These are phyloP conservation scores for Leistus spinibarbis DNA, from an alignment of 2,888 invertebrate species.

Conservation along the genomic window DNA sequence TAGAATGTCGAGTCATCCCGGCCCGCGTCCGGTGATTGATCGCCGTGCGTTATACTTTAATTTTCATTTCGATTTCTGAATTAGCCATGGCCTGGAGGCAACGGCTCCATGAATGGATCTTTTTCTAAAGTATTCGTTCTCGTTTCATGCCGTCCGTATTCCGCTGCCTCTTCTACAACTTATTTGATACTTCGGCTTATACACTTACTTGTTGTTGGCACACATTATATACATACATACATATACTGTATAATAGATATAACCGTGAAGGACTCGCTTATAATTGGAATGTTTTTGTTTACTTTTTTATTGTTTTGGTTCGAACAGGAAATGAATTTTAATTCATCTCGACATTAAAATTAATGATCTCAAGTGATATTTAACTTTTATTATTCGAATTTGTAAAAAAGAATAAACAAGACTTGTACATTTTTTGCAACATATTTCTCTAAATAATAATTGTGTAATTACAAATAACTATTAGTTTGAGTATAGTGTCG, in stretches of 20 bases:
- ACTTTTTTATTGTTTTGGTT: slow-evolving; percentile 10
- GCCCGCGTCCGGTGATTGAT: slow-evolving; percentile 53
- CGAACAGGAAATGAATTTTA: slow-evolving; percentile 36
- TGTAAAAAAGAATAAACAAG: neutral
- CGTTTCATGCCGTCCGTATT: neutral
- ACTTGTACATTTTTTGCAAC: neutral
- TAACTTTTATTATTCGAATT: slow-evolving; percentile 18
- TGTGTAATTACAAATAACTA: too few relatives aligned
- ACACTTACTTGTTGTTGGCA: slow-evolving; percentile 18
- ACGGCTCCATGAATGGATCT: slow-evolving; percentile 47
- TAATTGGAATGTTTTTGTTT: slow-evolving; percentile 36
- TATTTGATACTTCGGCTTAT: too few relatives aligned
- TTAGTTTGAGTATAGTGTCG: too few relatives aligned
- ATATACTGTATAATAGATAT: neutral
- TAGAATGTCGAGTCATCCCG: slow-evolving; percentile 47
- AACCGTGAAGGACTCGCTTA: slow-evolving; percentile 13
- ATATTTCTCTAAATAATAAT: neutral
- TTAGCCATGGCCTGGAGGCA: slow-evolving; percentile 51
- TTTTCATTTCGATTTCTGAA: slow-evolving; percentile 50
- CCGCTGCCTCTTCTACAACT: neutral
- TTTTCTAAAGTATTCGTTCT: slow-evolving; percentile 11
- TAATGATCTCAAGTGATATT: slow-evolving; percentile 34
- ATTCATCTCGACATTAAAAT: slow-evolving; percentile 25
- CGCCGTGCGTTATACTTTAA: slow-evolving; percentile 46
- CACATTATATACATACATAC: neutral